Evolutionary conservation across 2,113 vertebrate genomes (phyloP).

Genomic region (Ariopsis seemanni): DNA sequence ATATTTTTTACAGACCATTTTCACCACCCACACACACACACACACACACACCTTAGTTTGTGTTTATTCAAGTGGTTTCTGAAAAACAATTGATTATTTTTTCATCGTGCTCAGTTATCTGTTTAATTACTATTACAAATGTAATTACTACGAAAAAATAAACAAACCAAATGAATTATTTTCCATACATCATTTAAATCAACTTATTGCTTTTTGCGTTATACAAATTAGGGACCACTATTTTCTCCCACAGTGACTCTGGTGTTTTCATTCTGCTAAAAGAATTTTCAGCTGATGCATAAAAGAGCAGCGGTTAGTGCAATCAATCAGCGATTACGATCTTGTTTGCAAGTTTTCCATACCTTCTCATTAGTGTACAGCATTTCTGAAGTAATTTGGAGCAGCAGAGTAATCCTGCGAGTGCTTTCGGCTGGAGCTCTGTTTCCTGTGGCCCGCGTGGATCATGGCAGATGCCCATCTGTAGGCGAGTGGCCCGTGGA

Average conservation of each 20-base stretch:
- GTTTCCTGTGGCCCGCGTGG: slow-evolving; percentile 58
- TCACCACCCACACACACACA: background rate
- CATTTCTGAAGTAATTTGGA: slow-evolving; percentile 35
- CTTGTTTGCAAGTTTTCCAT: slow-evolving; percentile 40
- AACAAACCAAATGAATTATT: slow-evolving; percentile 5
- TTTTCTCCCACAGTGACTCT: background rate
- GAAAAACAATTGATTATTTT: background rate
- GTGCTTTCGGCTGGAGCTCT: slow-evolving; percentile 20
- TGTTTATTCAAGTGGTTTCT: background rate
- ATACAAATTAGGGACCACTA: slow-evolving; percentile 11
- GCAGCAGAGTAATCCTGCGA: slow-evolving; percentile 28
- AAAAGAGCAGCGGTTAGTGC: slow-evolving; percentile 31
- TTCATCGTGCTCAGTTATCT: background rate
- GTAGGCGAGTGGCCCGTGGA: slow-evolving; percentile 68
- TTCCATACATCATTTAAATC: slow-evolving; percentile 20
- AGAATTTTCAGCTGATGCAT: slow-evolving; percentile 25
- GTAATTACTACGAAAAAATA: background rate
- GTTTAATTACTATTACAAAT: slow-evolving; percentile 5
- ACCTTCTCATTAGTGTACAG: slow-evolving; percentile 40
- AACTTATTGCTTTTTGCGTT: slow-evolving; percentile 12
- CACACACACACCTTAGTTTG: no score
- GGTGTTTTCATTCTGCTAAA: slow-evolving; percentile 25
- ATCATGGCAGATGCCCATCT: slow-evolving; percentile 73
- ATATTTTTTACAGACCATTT: background rate
- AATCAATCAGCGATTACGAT: slow-evolving; percentile 44